Conservation (phyloP, 2,888 invertebrate genomes). For the Eilema depressum region DNA sequence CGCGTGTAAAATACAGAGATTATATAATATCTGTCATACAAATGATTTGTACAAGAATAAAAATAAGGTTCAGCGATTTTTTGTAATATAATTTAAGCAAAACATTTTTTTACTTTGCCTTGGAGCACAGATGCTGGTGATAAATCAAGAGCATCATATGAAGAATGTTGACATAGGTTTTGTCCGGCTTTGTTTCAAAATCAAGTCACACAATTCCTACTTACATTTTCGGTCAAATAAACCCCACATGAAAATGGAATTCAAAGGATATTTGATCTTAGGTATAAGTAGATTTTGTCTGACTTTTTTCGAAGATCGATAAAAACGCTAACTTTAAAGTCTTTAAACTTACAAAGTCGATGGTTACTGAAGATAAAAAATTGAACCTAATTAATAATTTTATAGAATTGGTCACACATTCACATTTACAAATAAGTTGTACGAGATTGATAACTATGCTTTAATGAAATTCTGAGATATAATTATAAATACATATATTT, state of each 20-base stretch:
- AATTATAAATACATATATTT: neutral
- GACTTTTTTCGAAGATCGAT: neutral
- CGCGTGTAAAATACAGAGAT: too few species aligned
- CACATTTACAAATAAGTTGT: too few species aligned
- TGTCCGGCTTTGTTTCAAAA: constrained; percentile 19
- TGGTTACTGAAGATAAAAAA: too few species aligned
- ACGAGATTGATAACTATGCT: too few species aligned
- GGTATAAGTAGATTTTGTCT: constrained; percentile 51
- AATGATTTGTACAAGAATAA: too few species aligned
- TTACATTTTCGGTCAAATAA: constrained; percentile 29
- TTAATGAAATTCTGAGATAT: neutral
- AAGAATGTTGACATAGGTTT: constrained; percentile 34
- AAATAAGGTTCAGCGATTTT: too few species aligned
- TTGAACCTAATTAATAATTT: too few species aligned
- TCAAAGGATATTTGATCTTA: constrained; percentile 12
- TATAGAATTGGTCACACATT: too few species aligned
- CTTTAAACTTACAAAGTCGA: neutral
- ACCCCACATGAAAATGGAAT: neutral
- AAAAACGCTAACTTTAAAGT: neutral
- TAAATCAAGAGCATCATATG: neutral
- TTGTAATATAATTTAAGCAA: too few species aligned
- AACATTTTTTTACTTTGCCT: too few species aligned
- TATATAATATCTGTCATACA: too few species aligned
- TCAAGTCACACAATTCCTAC: constrained; percentile 29
- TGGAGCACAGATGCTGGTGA: neutral